phyloP scores from a whole-genome alignment of 2,797 vertebrate genomes.

The Molothrus ater region DNA sequence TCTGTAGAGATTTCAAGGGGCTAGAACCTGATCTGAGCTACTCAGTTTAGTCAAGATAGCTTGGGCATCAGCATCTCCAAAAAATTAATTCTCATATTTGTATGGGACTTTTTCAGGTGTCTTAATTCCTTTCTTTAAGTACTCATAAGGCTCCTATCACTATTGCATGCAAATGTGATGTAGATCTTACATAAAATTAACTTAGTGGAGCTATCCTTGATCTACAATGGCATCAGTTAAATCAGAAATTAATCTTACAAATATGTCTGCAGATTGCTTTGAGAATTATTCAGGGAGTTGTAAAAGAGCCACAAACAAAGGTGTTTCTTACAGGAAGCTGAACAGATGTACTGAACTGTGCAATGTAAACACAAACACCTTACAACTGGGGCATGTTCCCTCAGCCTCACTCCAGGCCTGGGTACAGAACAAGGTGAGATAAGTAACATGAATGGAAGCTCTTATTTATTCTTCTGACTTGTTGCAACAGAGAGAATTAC shows the following conservation, averaged over 20 bases:
- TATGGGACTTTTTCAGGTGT: not conserved
- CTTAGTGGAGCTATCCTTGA: not conserved
- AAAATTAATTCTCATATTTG: not conserved
- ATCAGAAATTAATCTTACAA: not conserved
- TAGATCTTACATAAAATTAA: not conserved
- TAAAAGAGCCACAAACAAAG: not conserved
- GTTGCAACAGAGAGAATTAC: constrained; percentile 21
- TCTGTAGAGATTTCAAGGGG: not conserved
- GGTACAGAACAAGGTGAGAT: not conserved
- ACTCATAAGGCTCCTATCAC: not conserved
- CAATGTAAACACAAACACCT: not conserved
- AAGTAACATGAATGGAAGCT: not conserved
- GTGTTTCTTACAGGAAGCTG: not conserved
- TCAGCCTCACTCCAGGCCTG: not conserved
- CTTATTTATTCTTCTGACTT: constrained; percentile 26
- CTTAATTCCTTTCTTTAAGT: not conserved
- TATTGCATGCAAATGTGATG: not conserved
- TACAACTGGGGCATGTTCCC: not conserved
- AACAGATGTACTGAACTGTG: not conserved
- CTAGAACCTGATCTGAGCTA: not conserved
- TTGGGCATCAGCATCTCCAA: not conserved
- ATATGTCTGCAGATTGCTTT: not conserved
- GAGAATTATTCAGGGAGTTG: not conserved
- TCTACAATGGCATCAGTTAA: not conserved
- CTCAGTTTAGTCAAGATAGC: not conserved